Conservation (phyloP, 1,140 invertebrate genomes). For the Mya arenaria region DNA sequence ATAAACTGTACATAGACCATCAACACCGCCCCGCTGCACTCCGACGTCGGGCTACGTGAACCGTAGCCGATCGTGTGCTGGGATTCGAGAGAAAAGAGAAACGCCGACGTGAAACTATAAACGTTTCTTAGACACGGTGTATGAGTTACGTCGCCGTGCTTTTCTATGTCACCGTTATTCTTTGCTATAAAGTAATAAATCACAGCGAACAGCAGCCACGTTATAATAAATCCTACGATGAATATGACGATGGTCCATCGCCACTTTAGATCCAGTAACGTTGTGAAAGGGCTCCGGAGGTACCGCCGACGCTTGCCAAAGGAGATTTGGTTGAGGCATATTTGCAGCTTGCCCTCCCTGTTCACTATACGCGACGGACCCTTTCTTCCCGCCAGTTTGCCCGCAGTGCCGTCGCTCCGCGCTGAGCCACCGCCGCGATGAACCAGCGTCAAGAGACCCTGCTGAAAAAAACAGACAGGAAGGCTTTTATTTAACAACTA, state of each 20-base stretch:
- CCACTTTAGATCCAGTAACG: constrained; percentile 86
- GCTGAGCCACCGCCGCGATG: too few species aligned
- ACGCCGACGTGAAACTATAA: constrained; percentile 72
- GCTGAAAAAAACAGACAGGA: too few species aligned
- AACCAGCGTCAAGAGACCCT: too few species aligned
- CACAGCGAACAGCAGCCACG: constrained; percentile 94
- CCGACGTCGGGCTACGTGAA: constrained; percentile 90
- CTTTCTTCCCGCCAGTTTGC: neutral
- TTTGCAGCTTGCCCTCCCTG: constrained; percentile 50
- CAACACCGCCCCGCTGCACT: constrained; percentile 96
- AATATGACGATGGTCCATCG: constrained; percentile 96
- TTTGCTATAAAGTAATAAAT: constrained; percentile 96
- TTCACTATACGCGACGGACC: constrained; percentile 41
- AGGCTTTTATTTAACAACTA: too few species aligned
- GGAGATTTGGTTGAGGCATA: constrained; percentile 34
- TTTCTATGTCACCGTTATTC: constrained; percentile 91
- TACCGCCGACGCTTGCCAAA: constrained; percentile 50
- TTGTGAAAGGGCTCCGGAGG: constrained; percentile 47
- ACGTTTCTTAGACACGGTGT: constrained; percentile 77
- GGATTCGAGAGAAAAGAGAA: constrained; percentile 81
- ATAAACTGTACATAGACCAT: constrained; percentile 98
- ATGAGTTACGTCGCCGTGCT: constrained; percentile 79
- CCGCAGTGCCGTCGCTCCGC: neutral
- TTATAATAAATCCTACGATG: constrained; percentile 93
- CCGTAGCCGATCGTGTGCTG: constrained; percentile 82